A percentile compares a stretch with the other conserved stretches of the same genome.
Conservation (phyloP, 2,888 invertebrate genomes). For the Sarcophaga carnaria region DNA sequence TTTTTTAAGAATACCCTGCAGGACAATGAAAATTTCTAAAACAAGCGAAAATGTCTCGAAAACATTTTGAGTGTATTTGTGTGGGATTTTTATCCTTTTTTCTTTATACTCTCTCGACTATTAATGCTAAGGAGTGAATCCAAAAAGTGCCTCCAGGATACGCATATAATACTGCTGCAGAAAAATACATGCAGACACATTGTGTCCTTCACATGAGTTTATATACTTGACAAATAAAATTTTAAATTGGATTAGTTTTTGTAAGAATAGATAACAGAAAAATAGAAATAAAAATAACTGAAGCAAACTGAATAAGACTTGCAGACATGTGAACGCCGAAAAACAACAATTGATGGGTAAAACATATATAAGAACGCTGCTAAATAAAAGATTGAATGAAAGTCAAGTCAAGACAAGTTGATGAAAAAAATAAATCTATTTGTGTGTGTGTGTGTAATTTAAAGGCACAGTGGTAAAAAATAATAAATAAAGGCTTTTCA, state of each 20-base stretch:
- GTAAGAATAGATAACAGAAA: constrained; percentile 70
- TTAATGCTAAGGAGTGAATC: constrained; percentile 25
- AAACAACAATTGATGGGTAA: constrained; percentile 35
- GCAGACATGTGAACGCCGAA: constrained; percentile 41
- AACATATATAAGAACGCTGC: constrained; percentile 37
- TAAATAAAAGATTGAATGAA: constrained; percentile 44
- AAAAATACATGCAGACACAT: constrained; percentile 50
- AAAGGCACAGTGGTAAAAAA: constrained; percentile 4
- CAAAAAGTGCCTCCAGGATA: constrained; percentile 47
- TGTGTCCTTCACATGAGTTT: constrained; percentile 54
- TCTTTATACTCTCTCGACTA: constrained; percentile 15
- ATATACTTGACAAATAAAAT: constrained; percentile 74
- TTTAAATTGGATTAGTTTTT: constrained; percentile 80
- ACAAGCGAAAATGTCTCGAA: constrained; percentile 43
- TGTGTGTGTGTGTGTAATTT: too few species aligned
- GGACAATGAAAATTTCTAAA: constrained; percentile 44
- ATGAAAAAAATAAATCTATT: constrained; percentile 68
- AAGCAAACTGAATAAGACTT: constrained; percentile 13
- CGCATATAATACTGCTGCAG: constrained; percentile 39
- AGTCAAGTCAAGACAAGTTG: not conserved
- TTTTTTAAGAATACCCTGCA: constrained; percentile 49
- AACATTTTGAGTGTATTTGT: not conserved
- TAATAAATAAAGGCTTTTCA: too few species aligned
- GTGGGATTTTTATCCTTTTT: constrained; percentile 7
- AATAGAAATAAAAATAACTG: constrained; percentile 45